A percentile compares a stretch with the other conserved stretches of the same genome.
Conservation (phyloP, 2,113 vertebrate genomes). For the Chauna torquata region DNA sequence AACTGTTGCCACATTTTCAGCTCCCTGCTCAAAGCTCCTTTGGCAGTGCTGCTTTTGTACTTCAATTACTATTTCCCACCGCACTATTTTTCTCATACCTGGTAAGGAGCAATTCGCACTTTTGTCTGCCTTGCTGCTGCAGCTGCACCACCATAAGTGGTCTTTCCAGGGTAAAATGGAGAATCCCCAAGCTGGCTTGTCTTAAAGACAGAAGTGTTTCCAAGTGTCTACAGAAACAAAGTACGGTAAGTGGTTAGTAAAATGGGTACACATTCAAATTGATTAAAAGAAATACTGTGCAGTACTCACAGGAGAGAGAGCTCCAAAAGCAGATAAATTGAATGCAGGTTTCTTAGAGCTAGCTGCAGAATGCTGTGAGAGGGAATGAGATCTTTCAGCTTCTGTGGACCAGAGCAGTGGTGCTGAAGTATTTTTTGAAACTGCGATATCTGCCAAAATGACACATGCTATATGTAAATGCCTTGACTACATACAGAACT, state of each 20-base stretch:
- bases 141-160: conserved; percentile 93
- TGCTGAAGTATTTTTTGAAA: conserved; percentile 86
- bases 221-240: conserved; percentile 78
- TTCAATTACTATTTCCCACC: neutral
- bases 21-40: neutral
- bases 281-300: neutral
- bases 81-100: conserved; percentile 75
- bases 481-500: neutral
- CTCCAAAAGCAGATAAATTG: conserved; percentile 94
- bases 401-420: conserved; percentile 93
- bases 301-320: conserved; percentile 88
- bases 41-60: neutral
- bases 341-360: conserved; percentile 93
- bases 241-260: conserved; percentile 21
- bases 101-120: conserved; percentile 83
- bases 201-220: conserved; percentile 88
- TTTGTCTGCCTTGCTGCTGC: conserved; percentile 80
- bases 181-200: conserved; percentile 93
- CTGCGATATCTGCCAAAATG: conserved; percentile 85
- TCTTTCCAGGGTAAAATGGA: conserved; percentile 96
- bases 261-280: neutral
- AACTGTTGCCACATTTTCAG: neutral
- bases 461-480: neutral
- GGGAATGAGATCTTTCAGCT: conserved; percentile 84
- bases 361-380: conserved; percentile 82